Conservation (phyloP, 2,888 invertebrate species). For the Metalampra italica region DNA sequence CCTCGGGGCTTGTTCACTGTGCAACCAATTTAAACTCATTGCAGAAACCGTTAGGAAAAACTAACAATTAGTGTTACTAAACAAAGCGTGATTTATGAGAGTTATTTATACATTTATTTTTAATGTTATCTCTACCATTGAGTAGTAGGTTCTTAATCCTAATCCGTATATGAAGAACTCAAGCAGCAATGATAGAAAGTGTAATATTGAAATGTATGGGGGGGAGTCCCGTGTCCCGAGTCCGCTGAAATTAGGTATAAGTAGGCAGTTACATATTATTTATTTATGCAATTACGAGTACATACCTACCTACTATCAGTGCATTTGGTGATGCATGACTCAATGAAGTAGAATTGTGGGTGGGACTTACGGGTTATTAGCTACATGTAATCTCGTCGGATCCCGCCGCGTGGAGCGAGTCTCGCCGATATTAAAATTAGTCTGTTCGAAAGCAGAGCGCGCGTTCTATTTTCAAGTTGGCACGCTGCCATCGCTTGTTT, state of each 20-base stretch:
- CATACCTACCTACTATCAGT: too few relatives aligned
- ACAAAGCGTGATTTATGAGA: background rate
- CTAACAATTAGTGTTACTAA: background rate
- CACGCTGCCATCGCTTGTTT: constrained; percentile 74
- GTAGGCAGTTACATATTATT: too few relatives aligned
- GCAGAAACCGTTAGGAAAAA: background rate
- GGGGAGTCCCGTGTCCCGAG: too few relatives aligned
- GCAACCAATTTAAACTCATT: constrained; percentile 4
- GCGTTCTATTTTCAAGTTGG: constrained; percentile 71
- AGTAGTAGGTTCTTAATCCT: too few relatives aligned
- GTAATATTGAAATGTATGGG: too few relatives aligned
- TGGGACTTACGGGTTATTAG: constrained; percentile 40
- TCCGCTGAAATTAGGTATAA: too few relatives aligned
- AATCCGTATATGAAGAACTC: too few relatives aligned
- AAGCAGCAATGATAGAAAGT: too few relatives aligned
- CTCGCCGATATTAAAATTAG: constrained; percentile 72
- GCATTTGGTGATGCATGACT: constrained; percentile 9
- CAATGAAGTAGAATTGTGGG: constrained; percentile 20
- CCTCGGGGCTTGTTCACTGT: constrained; percentile 86
- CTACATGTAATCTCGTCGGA: constrained; percentile 50
- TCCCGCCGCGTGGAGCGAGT: constrained; percentile 38
- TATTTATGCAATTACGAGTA: too few relatives aligned
- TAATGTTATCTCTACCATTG: background rate
- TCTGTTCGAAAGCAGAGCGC: constrained; percentile 68
- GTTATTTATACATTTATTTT: background rate